These are phyloP conservation scores for Tortrix viridana DNA, from an alignment of 2,888 invertebrate species.

Conservation along the genomic window DNA sequence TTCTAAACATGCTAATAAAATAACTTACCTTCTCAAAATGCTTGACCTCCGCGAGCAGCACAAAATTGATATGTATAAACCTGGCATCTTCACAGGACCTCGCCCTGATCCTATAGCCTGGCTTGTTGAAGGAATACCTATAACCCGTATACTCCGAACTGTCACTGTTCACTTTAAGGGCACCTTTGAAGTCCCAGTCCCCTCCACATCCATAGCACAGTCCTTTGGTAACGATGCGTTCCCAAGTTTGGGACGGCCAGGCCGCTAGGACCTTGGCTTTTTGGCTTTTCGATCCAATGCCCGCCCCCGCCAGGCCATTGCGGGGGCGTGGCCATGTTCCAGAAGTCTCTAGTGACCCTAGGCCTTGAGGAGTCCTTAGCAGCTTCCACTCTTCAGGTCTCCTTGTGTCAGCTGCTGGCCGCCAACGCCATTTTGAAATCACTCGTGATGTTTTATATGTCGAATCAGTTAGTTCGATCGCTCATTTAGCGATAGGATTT, in stretches of 20 bases:
- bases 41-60: conserved; percentile 85
- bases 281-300: conserved; percentile 48
- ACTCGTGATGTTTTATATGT: conserved; percentile 68
- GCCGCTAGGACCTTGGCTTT: conserved; percentile 2
- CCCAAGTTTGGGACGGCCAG: conserved; percentile 53
- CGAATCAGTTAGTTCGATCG: conserved; percentile 56
- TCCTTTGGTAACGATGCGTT: conserved; percentile 70
- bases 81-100: conserved; percentile 85
- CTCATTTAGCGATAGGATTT: conserved; percentile 48
- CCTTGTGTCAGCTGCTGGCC: conserved; percentile 72
- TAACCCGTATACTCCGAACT: conserved; percentile 82
- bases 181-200: conserved; percentile 74
- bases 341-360: conserved; percentile 53
- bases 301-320: conserved; percentile 62
- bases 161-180: conserved; percentile 70
- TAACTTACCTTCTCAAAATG: conserved; percentile 87
- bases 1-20: not conserved
- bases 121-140: conserved; percentile 69
- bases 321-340: conserved; percentile 82
- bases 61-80: conserved; percentile 86
- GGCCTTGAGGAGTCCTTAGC: conserved; percentile 65
- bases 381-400: conserved; percentile 77
- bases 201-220: conserved; percentile 77
- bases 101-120: conserved; percentile 69
- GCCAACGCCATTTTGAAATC: conserved; percentile 82